Percentiles rank a stretch among this genome's conserved stretches.
These are phyloP conservation scores for Clytia hemisphaerica DNA, from an alignment of 30 jellyfish, hydroid and myxozoan species.

Conservation along the genomic window DNA sequence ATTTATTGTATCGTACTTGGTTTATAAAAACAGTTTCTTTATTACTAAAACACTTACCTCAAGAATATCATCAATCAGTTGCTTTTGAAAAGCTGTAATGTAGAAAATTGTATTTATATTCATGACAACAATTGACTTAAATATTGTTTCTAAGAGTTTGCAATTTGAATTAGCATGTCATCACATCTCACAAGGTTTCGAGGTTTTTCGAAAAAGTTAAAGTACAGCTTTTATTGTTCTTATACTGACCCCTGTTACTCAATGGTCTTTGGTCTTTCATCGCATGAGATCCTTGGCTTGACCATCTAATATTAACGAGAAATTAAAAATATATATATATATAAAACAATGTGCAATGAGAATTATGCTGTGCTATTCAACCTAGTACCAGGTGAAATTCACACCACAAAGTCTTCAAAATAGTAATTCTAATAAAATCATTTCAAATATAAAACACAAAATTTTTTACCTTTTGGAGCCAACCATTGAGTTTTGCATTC, in stretches of 20 bases:
- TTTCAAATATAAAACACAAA: background rate
- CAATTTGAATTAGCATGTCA: too few species aligned
- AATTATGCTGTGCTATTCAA: too few species aligned
- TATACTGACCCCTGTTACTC: slow-evolving; percentile 51
- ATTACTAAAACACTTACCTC: slow-evolving; percentile 35
- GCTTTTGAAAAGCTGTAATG: slow-evolving; percentile 47
- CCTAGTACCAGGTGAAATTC: too few species aligned
- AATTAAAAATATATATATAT: background rate
- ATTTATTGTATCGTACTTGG: too few species aligned
- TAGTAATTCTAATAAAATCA: too few species aligned
- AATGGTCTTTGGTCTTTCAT: slow-evolving; percentile 70
- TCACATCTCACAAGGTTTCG: too few species aligned
- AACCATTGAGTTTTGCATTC: background rate
- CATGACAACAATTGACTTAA: too few species aligned
- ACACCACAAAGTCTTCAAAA: too few species aligned
- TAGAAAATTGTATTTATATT: too few species aligned
- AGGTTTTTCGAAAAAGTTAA: too few species aligned
- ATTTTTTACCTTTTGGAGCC: background rate
- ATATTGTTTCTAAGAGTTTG: too few species aligned
- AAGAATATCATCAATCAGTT: slow-evolving; percentile 66
- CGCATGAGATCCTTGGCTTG: slow-evolving; percentile 23
- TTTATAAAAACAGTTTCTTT: background rate
- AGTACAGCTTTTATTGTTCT: background rate
- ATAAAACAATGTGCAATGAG: background rate
- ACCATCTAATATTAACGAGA: slow-evolving; percentile 5